Conservation (phyloP, 1,140 invertebrate genomes). For the Drosophila chauvacae region DNA sequence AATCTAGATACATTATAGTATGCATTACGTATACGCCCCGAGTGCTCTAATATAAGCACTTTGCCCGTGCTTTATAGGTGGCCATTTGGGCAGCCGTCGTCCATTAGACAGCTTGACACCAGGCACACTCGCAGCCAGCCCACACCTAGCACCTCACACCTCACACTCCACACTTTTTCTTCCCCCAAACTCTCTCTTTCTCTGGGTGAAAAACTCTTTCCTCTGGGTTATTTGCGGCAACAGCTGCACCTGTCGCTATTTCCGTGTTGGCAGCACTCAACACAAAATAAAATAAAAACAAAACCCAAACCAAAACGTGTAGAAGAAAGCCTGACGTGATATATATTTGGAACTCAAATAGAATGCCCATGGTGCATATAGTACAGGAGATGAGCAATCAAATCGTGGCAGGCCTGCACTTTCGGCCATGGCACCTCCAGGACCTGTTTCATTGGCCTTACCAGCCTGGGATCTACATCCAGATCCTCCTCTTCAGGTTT, state of each 20-base stretch:
- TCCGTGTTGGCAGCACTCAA: constrained; percentile 48
- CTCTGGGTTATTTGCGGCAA: constrained; percentile 20
- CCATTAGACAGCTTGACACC: constrained; percentile 51
- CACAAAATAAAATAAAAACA: background rate
- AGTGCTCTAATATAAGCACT: constrained; percentile 28
- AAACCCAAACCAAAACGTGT: background rate
- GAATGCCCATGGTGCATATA: constrained; percentile 43
- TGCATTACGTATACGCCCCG: constrained; percentile 41
- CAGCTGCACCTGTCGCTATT: constrained; percentile 53
- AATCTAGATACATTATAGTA: too few species aligned
- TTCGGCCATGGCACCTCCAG: constrained; percentile 85
- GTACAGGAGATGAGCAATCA: constrained; percentile 66
- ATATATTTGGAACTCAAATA: constrained; percentile 19
- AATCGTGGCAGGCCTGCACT: constrained; percentile 79
- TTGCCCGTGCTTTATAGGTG: constrained; percentile 28
- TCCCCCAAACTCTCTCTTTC: background rate
- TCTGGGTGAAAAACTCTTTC: constrained; percentile 6
- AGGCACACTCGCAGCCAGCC: constrained; percentile 31
- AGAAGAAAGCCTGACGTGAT: background rate
- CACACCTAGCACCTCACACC: background rate
- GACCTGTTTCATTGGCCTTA: constrained; percentile 85
- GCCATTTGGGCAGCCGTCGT: constrained; percentile 38
- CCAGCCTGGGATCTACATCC: constrained; percentile 84
- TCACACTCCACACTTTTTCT: background rate
- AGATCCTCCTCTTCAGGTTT: constrained; percentile 89